phyloP scores from a whole-genome alignment of 2,113 vertebrate species.

The Aix galericulata region DNA sequence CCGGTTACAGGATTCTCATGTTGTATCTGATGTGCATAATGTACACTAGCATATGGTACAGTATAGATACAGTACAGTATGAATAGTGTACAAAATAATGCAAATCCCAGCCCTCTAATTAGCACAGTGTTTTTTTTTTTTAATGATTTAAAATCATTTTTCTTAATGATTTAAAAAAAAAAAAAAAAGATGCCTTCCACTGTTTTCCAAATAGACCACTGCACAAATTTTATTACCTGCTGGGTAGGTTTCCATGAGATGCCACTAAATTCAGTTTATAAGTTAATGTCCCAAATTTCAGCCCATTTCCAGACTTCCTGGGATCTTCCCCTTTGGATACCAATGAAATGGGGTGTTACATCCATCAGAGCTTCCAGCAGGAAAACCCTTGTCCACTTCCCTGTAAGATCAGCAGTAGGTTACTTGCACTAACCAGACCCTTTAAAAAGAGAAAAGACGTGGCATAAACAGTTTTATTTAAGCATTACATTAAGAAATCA shows the following conservation, averaged over 20 bases:
- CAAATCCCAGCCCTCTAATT: too few species aligned
- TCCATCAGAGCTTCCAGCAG: not conserved
- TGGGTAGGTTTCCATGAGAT: not conserved
- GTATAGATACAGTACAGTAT: too few species aligned
- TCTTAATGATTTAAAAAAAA: too few species aligned
- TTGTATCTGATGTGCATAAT: too few species aligned
- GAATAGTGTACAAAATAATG: too few species aligned
- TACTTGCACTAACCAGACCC: not conserved
- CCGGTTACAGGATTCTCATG: too few species aligned
- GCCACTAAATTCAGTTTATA: not conserved
- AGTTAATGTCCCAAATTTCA: not conserved
- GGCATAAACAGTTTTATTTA: not conserved
- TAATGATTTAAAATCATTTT: too few species aligned
- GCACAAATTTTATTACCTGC: not conserved
- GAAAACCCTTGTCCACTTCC: not conserved
- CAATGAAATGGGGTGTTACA: not conserved
- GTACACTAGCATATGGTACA: too few species aligned
- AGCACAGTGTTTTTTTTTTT: too few species aligned
- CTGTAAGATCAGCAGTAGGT: not conserved
- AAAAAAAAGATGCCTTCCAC: not conserved
- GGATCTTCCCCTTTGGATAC: not conserved
- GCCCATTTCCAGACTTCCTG: fast-evolving
- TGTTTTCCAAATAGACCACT: not conserved
- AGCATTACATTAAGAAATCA: not conserved
- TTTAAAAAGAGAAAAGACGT: not conserved